Evolutionary conservation across 2,797 vertebrate genomes (phyloP), one percentile per base, ranked within the genome.

Genomic region (Phrynocephalus guinanensis): DNA sequence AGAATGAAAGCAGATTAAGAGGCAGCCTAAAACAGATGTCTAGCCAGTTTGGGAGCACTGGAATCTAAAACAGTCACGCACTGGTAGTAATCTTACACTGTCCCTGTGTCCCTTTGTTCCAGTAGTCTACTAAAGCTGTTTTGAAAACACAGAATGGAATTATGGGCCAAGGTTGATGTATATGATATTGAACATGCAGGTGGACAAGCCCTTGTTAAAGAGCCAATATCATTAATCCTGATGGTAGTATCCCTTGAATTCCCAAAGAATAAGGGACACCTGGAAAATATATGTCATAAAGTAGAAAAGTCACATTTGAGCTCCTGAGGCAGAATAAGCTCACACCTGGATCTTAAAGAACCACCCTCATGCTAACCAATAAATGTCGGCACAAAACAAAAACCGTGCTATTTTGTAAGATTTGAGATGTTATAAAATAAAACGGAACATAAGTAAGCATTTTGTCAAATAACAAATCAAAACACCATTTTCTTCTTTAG

Each of bases 1-100:
- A 84, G 84, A 3, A 38, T 50, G 48, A 72, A 85, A 90, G 22
- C 68, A 90, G 82, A 86, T 67, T 63, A 81, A 91, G 88, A 75
- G n/a, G 26, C 24, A 7, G 71, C 8, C 67, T 73, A 87, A 87
- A 93, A 87, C 79, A 76, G 89, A 82, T 86, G 83, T 8, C 10
- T 10, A 79, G 24, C 30, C 68, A 22, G 63, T 77, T 91, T 93
- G 82, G 92, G 82, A 92, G 50, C 5, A 48, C 18, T 71, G 15
- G 33, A 86, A 38, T 60, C 50, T 79, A 50, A 60, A 86, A 80
- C 24, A 33, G 52, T 56, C 67, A 71, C 28, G 6, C 33, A 20
- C 24, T 71, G 50, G 11, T n/a, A 60, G 72, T 60, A 70, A 26
- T 63, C 33, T 22, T 73, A 63, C 60, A 63, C 20, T 26, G 9